Percentiles rank a stretch among this genome's conserved stretches.
phyloP scores from a whole-genome alignment of 2,888 invertebrate species.

The Drosophila tanythrix region DNA sequence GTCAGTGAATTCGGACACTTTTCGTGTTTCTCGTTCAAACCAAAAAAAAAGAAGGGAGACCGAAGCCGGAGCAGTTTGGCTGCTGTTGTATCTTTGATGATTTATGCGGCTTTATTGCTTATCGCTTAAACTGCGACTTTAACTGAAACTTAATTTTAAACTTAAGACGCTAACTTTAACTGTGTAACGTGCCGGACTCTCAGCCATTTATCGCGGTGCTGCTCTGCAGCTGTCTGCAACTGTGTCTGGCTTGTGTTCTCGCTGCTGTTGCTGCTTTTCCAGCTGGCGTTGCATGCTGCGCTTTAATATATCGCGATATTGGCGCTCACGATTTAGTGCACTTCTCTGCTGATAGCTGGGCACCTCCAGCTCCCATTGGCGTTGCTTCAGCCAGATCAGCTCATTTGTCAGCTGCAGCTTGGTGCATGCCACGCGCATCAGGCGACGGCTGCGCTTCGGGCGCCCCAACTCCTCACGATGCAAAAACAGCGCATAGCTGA shows the following conservation, averaged over 20 bases:
- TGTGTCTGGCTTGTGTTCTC: slow-evolving; percentile 1
- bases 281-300: slow-evolving; percentile 55
- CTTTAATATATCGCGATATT: slow-evolving; percentile 56
- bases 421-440: slow-evolving; percentile 63
- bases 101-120: slow-evolving; percentile 57
- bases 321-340: slow-evolving; percentile 58
- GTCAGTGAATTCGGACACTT: slow-evolving; percentile 67
- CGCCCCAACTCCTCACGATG: slow-evolving; percentile 65
- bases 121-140: slow-evolving; percentile 24
- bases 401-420: slow-evolving; percentile 72
- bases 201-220: slow-evolving; percentile 15
- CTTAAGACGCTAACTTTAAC: slow-evolving; percentile 15
- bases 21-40: slow-evolving; percentile 38
- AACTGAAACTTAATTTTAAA: slow-evolving; percentile 20
- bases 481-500: slow-evolving; percentile 67
- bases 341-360: slow-evolving; percentile 46
- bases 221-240: not conserved
- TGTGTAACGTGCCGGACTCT: slow-evolving; percentile 16
- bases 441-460: slow-evolving; percentile 44
- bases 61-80: not conserved
- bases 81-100: slow-evolving; percentile 38
- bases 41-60: not conserved
- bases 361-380: slow-evolving; percentile 54
- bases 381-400: slow-evolving; percentile 54
- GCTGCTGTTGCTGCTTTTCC: slow-evolving; percentile 38